Evolutionary conservation across 2,888 invertebrate genomes (phyloP), one percentile per base, ranked within the genome.

Genomic region (Eupithecia subfuscata): DNA sequence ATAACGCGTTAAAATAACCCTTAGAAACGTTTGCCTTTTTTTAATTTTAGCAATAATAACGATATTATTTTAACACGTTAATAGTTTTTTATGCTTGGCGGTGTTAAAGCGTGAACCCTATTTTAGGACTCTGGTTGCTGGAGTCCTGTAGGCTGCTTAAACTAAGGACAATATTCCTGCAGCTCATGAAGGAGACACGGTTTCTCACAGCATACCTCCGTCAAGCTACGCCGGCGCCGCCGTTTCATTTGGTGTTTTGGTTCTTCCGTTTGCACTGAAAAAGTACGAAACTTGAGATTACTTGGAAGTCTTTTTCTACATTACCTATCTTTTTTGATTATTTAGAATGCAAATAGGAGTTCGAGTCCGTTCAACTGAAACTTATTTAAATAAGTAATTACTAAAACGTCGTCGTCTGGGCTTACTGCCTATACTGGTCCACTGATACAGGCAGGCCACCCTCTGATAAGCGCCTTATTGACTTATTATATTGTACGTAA

Each of bases 151-250:
- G n/a, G 18, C 8, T 52, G n/a, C 52, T 5, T n/a, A 16, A 18
- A n/a, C 52, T 52, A 52, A 52, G 56, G 56, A 9, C 56, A 56
- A 56, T 56, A 56, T 56, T n/a, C 56, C 56, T 56, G 56, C 12
- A 56, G n/a, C 12, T 56, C 56, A 22, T 56, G 56, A 22, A 56
- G 22, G 22, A 56, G 56, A 56, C 56, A 56, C 56, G 56, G 22
- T 22, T 56, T 56, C 18, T 22, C n/a, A 11, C 56, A 56, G 11
- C 56, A 56, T 22, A 1, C n/a, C 56, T 22, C 56, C 11, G 9
- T 5, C 22, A 56, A 1, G 56, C 56, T 56, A 0, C 56, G 56
- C 9, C 12, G 7, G 56, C 56, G 22, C 0, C 56, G 56, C 9
- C 12, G 7, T 56, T 9, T 22, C 0, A 0, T n/a, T 56, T 11